Percentiles rank a stretch among this genome's conserved stretches.
These are phyloP conservation scores for Cepaea hortensis DNA, from an alignment of 2,888 invertebrate species.

Conservation along the genomic window DNA sequence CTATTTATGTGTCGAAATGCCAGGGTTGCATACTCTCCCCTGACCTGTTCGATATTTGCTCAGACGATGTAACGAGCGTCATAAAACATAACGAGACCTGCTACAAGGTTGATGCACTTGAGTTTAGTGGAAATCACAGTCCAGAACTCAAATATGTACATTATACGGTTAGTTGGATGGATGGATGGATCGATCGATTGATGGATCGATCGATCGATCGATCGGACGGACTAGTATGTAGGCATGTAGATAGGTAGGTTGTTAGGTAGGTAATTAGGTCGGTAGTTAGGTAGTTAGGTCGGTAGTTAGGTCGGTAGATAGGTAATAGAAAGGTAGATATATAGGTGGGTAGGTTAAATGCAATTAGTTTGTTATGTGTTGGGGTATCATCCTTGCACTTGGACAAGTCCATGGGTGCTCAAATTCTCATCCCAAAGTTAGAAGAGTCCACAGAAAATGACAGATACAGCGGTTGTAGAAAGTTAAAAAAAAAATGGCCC, in stretches of 20 bases:
- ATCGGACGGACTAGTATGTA: not conserved
- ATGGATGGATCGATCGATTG: not conserved
- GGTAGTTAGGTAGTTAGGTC: not conserved
- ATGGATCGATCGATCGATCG: not conserved
- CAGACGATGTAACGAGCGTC: not conserved
- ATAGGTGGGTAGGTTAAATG: no score
- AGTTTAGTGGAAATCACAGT: not conserved
- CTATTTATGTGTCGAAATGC: not conserved
- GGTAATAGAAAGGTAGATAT: not conserved
- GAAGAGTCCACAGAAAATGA: no score
- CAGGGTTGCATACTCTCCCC: not conserved
- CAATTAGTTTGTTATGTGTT: no score
- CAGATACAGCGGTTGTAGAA: no score
- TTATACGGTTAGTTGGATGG: not conserved
- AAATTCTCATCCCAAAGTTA: no score
- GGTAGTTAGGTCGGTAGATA: not conserved
- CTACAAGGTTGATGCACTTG: constrained; percentile 8
- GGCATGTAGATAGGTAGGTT: no score
- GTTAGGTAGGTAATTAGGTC: not conserved
- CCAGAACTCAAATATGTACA: no score
- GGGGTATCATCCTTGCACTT: no score
- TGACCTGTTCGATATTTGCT: not conserved
- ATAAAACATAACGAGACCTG: constrained; percentile 28
- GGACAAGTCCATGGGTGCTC: no score
- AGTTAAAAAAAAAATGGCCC: no score